Base-by-base conservation (phyloP, 2,888 invertebrate species). In the Drosophila kambysellisi region DNA sequence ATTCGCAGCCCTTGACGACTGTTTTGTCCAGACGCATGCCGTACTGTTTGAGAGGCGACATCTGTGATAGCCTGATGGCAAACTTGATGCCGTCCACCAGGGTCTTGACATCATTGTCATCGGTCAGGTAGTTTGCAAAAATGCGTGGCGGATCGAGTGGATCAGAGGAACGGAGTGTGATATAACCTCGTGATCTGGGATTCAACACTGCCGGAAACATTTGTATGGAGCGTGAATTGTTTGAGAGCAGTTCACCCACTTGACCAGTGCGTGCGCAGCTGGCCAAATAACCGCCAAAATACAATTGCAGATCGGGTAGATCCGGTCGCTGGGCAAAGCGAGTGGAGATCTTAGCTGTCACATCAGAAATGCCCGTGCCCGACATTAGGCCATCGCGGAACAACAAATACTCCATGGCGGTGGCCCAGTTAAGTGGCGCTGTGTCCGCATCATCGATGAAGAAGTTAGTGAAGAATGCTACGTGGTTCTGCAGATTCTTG, bases 311-410 rank as follows among this genome's bases (percentile, higher is more conserved):
- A 91, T 98, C 98, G 0, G 98, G 98, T 91, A 96, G 96, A 46
- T 95, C 95, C 0, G 94, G 93, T 0, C 95, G 95, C 84, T 97
- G 95, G 3, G 96, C 95, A 93, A 96, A 97, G 90, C 96, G 97
- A 0, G 97, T 95, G 91, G 97, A 96, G 61, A 98, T 94, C 93
- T 97, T 96, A 0, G 95, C 98, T 0, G 98, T 97, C 7, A 97
- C 97, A 93, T 98, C 98, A 0, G 96, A 96, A 91, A 97, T 95
- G 94, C 97, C 97, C 50, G 97, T 97, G 29, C 97, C 97, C 17
- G 97, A 97, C 97, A 98, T 97, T 0, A 97, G 94, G 3, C 97
- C 97, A 92, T 98, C 97, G 65, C 97, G 95, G 93, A 97, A 97
- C 15, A 98, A 94, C 35, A 98, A 93, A 88, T 97, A 98, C 92